Percentiles rank a stretch among this genome's conserved stretches.
Evolutionary conservation across 2,888 invertebrate species (phyloP).

Genomic region (Drosophila macrospina): DNA sequence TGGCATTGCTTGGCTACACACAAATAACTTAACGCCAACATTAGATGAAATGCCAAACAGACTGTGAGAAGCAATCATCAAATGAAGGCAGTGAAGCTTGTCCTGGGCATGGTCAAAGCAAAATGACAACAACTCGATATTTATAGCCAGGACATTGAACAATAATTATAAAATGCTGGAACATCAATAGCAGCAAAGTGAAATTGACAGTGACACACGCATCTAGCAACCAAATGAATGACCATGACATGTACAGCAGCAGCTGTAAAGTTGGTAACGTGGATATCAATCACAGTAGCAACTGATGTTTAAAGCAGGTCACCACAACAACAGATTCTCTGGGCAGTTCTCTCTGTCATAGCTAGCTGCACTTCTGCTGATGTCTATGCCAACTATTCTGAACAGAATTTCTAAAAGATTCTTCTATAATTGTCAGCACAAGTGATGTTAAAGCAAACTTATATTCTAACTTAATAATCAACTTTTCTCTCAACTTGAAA

Average conservation of each 20-base stretch:
- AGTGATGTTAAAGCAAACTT: conserved; percentile 29
- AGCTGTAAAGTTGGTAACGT: conserved; percentile 29
- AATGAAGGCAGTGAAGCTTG: conserved; percentile 61
- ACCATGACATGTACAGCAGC: conserved; percentile 37
- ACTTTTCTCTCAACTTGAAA: no score
- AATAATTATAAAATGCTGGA: conserved; percentile 72
- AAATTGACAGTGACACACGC: conserved; percentile 58
- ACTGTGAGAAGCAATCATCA: conserved; percentile 75
- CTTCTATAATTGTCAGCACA: conserved; percentile 24
- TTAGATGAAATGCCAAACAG: conserved; percentile 66
- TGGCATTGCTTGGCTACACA: conserved; percentile 54
- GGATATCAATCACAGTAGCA: conserved; percentile 55
- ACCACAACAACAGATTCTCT: conserved; percentile 24
- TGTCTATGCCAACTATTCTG: conserved; percentile 3
- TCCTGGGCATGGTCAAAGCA: conserved; percentile 22
- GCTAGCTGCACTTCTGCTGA: conserved; percentile 52
- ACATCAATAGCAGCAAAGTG: conserved; percentile 67
- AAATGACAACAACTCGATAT: conserved; percentile 30
- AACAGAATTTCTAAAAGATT: neutral
- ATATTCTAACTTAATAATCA: no score
- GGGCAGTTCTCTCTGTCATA: conserved; percentile 34
- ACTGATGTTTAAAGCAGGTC: conserved; percentile 47
- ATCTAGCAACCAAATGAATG: conserved; percentile 49
- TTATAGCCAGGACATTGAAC: conserved; percentile 64
- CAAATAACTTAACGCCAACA: conserved; percentile 71